These are phyloP conservation scores for Rousettus leschenaultii DNA, from an alignment of 2,113 vertebrate genomes.

Conservation along the genomic window DNA sequence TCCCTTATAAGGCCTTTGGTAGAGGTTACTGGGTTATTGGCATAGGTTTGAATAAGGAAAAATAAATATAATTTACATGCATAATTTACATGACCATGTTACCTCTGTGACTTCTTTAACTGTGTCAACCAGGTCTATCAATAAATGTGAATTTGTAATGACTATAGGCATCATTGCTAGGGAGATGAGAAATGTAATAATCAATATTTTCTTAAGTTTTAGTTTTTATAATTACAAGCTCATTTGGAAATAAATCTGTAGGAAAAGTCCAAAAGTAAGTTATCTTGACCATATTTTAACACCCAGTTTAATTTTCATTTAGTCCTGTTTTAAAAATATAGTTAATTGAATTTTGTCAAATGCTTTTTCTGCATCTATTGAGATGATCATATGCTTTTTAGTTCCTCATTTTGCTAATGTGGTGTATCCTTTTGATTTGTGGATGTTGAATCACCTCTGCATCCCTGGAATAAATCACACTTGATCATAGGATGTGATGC, in stretches of 20 bases:
- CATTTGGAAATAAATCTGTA: not conserved
- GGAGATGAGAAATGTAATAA: slow-evolving; percentile 3
- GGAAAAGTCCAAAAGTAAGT: not conserved
- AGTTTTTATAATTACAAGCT: not conserved
- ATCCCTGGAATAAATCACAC: not conserved
- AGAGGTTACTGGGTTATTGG: not conserved
- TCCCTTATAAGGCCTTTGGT: not conserved
- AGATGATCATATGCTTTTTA: not conserved
- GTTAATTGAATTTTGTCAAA: not conserved
- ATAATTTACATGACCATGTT: not conserved
- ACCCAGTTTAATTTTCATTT: slow-evolving; percentile 2
- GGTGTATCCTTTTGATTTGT: not conserved
- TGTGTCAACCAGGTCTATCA: not conserved
- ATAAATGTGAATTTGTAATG: slow-evolving; percentile 1
- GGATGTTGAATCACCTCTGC: not conserved
- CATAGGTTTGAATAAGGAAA: not conserved
- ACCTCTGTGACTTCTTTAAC: not conserved
- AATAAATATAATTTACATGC: not conserved
- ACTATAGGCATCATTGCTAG: not conserved
- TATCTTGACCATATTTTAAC: slow-evolving; percentile 14
- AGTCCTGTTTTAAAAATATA: not conserved
- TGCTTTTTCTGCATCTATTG: not conserved
- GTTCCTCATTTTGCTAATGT: not conserved
- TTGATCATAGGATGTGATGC: not conserved
- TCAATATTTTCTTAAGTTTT: slow-evolving; percentile 2